phyloP scores from a whole-genome alignment of 2,797 vertebrate species.

The Chiloscyllium punctatum region DNA sequence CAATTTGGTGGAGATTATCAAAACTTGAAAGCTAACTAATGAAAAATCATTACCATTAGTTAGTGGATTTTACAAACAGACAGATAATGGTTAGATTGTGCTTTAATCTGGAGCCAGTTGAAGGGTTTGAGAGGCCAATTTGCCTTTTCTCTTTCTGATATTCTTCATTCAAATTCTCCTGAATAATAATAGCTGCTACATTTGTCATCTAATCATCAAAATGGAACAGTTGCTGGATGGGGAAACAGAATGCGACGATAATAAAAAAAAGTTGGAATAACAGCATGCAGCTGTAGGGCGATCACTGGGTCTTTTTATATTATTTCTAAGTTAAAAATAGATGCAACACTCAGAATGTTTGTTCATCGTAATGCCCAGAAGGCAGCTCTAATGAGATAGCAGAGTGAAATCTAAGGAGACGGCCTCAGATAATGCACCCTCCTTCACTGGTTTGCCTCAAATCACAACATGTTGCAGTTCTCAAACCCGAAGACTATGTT shows the following conservation, averaged over 20 bases:
- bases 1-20: neutral
- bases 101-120: neutral
- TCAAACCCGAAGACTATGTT: neutral
- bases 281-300: neutral
- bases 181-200: neutral
- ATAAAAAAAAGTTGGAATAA: neutral
- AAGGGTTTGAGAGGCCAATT: neutral
- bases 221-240: neutral
- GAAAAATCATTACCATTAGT: neutral
- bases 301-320: neutral
- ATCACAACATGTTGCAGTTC: neutral
- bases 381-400: neutral
- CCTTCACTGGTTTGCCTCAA: neutral
- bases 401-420: neutral
- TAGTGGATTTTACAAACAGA: neutral
- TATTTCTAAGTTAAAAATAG: neutral
- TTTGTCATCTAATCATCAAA: slow-evolving; percentile 1
- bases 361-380: neutral
- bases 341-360: neutral
- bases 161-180: neutral
- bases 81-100: neutral
- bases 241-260: neutral
- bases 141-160: neutral
- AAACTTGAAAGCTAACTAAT: neutral
- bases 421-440: neutral